phyloP scores from a whole-genome alignment of 2,113 vertebrate species.

The Apistogramma diplotaenia region DNA sequence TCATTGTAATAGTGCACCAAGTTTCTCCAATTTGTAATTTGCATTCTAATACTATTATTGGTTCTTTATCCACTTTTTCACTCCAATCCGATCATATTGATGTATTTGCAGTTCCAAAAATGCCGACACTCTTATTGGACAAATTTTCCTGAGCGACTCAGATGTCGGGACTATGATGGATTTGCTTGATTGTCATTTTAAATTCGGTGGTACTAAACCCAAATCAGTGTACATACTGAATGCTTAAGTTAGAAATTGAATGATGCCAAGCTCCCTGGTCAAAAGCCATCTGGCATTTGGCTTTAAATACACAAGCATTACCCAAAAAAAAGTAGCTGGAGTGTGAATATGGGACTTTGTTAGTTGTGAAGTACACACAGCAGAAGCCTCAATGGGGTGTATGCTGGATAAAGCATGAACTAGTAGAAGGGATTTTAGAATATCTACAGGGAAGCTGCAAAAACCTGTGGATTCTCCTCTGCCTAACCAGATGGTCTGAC shows the following conservation, averaged over 20 bases:
- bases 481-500: conserved; percentile 4
- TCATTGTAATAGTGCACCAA: not conserved
- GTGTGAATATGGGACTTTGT: not conserved
- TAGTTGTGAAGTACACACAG: not conserved
- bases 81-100: fast-evolving
- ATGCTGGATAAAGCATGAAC: not conserved
- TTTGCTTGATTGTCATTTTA: not conserved
- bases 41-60: not conserved
- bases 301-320: conserved; percentile 12
- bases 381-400: not conserved
- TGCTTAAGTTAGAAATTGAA: not conserved
- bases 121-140: not conserved
- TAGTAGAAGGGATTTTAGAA: not conserved
- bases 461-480: not conserved
- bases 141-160: not conserved
- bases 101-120: not conserved
- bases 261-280: not conserved
- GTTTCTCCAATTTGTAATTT: not conserved
- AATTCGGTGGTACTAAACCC: not conserved
- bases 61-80: not conserved
- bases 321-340: not conserved
- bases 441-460: not conserved
- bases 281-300: conserved; percentile 2
- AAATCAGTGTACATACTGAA: not conserved
- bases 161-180: not conserved